A percentile compares a stretch with the other conserved stretches of the same genome.
phyloP scores from a whole-genome alignment of 1,140 invertebrate species.

The Agrilus planipennis region DNA sequence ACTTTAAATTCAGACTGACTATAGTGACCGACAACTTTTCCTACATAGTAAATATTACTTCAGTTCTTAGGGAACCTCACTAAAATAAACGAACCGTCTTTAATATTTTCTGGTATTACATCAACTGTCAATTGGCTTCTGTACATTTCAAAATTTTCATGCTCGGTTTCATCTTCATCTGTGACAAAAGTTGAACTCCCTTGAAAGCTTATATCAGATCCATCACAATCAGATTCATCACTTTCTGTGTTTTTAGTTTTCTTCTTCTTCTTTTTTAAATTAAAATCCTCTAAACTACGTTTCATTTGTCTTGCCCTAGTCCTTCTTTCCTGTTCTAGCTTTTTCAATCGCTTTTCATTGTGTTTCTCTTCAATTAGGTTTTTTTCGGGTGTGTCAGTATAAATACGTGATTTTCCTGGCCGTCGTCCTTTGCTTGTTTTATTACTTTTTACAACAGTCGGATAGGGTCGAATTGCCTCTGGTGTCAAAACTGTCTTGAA shows the following conservation, averaged over 20 bases:
- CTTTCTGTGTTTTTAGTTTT: not conserved
- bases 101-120: constrained; percentile 11
- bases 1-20: too few relatives aligned
- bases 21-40: too few relatives aligned
- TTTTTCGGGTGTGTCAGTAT: constrained; percentile 11
- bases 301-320: not conserved
- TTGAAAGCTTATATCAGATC: constrained; percentile 10
- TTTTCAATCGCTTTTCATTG: not conserved
- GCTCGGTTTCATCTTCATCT: too few relatives aligned
- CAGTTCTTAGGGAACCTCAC: too few relatives aligned
- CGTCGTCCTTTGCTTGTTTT: constrained; percentile 6
- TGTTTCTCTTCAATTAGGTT: constrained; percentile 4
- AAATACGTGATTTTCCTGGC: constrained; percentile 8
- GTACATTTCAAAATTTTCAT: too few relatives aligned
- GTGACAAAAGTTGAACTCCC: constrained; percentile 10
- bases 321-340: not conserved
- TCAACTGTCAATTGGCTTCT: constrained; percentile 9
- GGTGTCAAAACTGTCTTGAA: too few relatives aligned
- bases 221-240: constrained; percentile 6
- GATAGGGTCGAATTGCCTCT: constrained; percentile 10
- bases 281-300: not conserved
- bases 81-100: constrained; percentile 9
- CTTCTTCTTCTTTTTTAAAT: not conserved
- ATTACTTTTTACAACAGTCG: constrained; percentile 3
- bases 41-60: too few relatives aligned